Evolutionary conservation across 2,113 vertebrate genomes (phyloP), one percentile per base, ranked within the genome.

Genomic region (Protobothrops mucrosquamatus): DNA sequence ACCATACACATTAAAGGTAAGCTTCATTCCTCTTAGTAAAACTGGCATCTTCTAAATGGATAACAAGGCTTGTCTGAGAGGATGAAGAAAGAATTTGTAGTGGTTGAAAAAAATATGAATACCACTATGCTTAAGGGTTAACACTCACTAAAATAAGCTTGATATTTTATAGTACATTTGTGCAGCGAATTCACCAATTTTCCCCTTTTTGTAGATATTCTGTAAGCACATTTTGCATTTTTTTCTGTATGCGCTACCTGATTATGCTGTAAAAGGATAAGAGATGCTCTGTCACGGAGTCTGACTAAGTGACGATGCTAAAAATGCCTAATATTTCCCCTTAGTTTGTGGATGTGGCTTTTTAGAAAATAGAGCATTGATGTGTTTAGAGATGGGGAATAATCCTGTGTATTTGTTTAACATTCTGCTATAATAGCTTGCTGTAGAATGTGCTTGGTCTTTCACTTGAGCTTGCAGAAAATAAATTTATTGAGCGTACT

Each of bases 401-500:
- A 87, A 26, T 12, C n/a, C 48, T 26, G 57, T 61, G 43, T 69
- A 90, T 43, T 87, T 14, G 8, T 81, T 90, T 94, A 61, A 91
- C 34, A 54, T 29, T 57, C 57, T 69, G 56, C 12, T 91, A 48
- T 92, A 95, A 89, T 89, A 54, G 24, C 0, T 48, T 43, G 34
- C 24, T 34, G 3, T 51, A 90, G 52, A 69, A n/a, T 92, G 59
- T 92, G 85, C 61, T 61, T 85, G 22, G 90, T 86, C 48, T 46
- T 39, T 34, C 26, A 69, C 3, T 64, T 89, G 9, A 90, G 48
- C 91, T 29, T 94, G 90, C 46, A 90, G 43, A n/a, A 85, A 89
- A 2, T 56, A 22, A 90, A n/a, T 94, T 51, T 59, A 43, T 57
- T 92, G 54, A 57, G 29, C 56, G 85, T 94, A 93, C 56, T 88